phyloP scores from a whole-genome alignment of 23 tunicate species.

The Pegea sp. region DNA sequence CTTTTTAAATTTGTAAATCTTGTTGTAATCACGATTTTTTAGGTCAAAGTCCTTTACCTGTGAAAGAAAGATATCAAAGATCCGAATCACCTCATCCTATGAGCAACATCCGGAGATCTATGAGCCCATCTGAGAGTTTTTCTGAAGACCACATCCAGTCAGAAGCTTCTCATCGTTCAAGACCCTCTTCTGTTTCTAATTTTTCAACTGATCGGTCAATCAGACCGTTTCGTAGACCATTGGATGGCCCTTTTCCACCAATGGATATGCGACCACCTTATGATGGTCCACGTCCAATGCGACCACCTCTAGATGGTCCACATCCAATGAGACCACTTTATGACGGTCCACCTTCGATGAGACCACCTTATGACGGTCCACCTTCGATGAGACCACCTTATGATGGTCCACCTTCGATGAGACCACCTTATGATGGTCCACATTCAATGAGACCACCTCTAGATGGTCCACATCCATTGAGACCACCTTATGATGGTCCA shows the following conservation, averaged over 20 bases:
- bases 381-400: slow-evolving; percentile 3
- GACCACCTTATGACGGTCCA: slow-evolving; percentile 6
- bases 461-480: slow-evolving; percentile 1
- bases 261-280: slow-evolving; percentile 1
- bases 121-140: slow-evolving; percentile 57
- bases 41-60: background rate
- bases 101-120: slow-evolving; percentile 11
- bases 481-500: slow-evolving; percentile 6
- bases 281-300: slow-evolving; percentile 4
- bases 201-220: slow-evolving; percentile 2
- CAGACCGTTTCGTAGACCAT: background rate
- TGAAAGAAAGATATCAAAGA: too few relatives aligned
- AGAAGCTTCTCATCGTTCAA: slow-evolving; percentile 2
- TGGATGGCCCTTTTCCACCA: background rate
- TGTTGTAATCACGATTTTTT: background rate
- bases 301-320: background rate
- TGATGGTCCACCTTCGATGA: slow-evolving; percentile 4
- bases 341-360: slow-evolving; percentile 10
- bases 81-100: too few relatives aligned
- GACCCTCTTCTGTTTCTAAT: background rate
- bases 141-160: slow-evolving; percentile 17
- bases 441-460: slow-evolving; percentile 2
- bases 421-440: slow-evolving; percentile 6
- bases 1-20: too few relatives aligned
- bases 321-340: background rate